A percentile compares a stretch with the other conserved stretches of the same genome.
These are phyloP conservation scores for Mechanitis messenoides DNA, from an alignment of 2,888 invertebrate species.

Conservation along the genomic window DNA sequence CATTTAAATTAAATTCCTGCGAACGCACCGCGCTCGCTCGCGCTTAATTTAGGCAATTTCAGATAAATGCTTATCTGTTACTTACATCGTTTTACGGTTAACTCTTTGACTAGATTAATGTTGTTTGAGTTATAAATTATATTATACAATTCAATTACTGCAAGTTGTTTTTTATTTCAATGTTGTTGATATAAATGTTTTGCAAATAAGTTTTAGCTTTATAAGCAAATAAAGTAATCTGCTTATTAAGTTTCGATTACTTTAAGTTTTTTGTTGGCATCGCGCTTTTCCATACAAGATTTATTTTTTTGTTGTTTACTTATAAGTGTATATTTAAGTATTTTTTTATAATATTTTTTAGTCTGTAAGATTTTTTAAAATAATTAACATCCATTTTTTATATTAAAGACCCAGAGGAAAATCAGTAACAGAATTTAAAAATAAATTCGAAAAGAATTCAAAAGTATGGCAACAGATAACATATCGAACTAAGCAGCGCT, in stretches of 20 bases:
- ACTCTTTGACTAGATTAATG: constrained; percentile 15
- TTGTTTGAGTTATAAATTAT: not conserved
- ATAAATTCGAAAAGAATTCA: not conserved
- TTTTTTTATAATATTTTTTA: too few relatives aligned
- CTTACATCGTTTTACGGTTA: constrained; percentile 40
- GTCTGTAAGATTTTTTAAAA: not conserved
- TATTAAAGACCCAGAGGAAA: not conserved
- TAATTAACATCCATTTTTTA: not conserved
- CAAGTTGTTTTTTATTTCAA: too few relatives aligned
- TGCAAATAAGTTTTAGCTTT: too few relatives aligned
- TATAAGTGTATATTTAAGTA: constrained; percentile 10
- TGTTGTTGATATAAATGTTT: too few relatives aligned
- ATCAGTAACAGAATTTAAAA: not conserved
- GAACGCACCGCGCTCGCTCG: constrained; percentile 34
- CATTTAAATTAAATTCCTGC: constrained; percentile 69
- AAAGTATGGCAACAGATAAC: constrained; percentile 7
- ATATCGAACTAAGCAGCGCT: constrained; percentile 10
- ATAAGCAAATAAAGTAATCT: constrained; percentile 5
- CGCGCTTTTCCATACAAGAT: constrained; percentile 21
- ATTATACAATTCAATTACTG: constrained; percentile 3
- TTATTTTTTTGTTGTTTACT: constrained; percentile 13
- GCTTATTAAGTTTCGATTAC: constrained; percentile 8
- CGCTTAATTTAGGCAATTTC: constrained; percentile 65
- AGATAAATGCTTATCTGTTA: constrained; percentile 57
- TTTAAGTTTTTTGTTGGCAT: constrained; percentile 16